phyloP scores from a whole-genome alignment of 2,888 invertebrate genomes.

The Podotricha telesiphe region DNA sequence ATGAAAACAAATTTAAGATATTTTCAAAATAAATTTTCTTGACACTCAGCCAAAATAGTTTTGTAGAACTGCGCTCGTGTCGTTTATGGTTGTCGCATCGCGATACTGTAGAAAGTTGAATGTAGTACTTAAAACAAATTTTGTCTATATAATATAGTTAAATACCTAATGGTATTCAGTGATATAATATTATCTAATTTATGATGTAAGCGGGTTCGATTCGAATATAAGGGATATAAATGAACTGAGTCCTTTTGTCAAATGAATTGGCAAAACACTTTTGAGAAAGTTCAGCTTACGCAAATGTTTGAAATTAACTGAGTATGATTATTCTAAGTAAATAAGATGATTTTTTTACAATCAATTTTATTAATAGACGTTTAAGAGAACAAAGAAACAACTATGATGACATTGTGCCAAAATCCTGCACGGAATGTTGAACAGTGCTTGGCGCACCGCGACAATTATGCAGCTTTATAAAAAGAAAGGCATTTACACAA shows the following conservation, averaged over 20 bases:
- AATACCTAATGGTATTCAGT: background rate
- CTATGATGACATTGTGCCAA: conserved; percentile 18
- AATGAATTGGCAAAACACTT: too few species aligned
- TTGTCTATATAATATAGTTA: background rate
- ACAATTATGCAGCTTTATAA: background rate
- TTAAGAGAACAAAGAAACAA: conserved; percentile 3
- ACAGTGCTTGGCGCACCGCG: conserved; percentile 5
- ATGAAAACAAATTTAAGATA: conserved; percentile 1
- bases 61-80: conserved; percentile 23
- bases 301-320: too few species aligned
- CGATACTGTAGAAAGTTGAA: conserved; percentile 30
- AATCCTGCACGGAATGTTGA: conserved; percentile 8
- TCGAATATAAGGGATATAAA: too few species aligned
- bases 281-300: too few species aligned
- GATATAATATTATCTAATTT: too few species aligned
- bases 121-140: conserved; percentile 10
- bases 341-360: background rate
- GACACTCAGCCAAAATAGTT: conserved; percentile 44
- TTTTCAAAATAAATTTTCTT: conserved; percentile 42
- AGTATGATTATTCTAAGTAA: too few species aligned
- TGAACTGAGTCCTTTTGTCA: too few species aligned
- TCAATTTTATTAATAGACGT: background rate
- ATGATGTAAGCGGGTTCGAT: too few species aligned
- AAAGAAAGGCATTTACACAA: background rate
- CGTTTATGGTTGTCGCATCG: conserved; percentile 34